Evolutionary conservation across 2,888 invertebrate species (phyloP).

Genomic region (Megamerina dolium): DNA sequence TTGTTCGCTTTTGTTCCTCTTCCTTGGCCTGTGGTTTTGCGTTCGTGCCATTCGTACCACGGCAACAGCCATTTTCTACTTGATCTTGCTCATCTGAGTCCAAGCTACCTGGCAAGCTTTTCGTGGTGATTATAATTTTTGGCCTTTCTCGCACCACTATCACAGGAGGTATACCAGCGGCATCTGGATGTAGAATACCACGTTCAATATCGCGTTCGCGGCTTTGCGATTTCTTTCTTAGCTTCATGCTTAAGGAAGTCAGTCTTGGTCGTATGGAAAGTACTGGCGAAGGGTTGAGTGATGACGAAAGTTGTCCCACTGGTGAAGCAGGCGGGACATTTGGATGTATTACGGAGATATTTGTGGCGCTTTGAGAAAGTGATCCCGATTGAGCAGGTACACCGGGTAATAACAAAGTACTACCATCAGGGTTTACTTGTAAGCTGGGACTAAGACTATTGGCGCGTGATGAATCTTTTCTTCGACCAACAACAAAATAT

Average conservation of each 20-base stretch:
- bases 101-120: conserved; percentile 75
- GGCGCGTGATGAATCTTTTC: conserved; percentile 46
- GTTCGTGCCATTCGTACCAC: conserved; percentile 31
- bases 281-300: conserved; percentile 47
- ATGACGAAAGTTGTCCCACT: conserved; percentile 44
- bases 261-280: conserved; percentile 46
- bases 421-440: conserved; percentile 27
- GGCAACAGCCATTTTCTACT: conserved; percentile 44
- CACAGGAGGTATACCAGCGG: conserved; percentile 30
- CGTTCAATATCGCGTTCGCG: conserved; percentile 35
- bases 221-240: conserved; percentile 41
- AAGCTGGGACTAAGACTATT: conserved; percentile 42
- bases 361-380: conserved; percentile 46
- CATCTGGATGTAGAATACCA: conserved; percentile 30
- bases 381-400: conserved; percentile 28
- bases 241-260: conserved; percentile 45
- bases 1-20: conserved; percentile 51
- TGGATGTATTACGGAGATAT: conserved; percentile 45
- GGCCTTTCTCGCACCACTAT: conserved; percentile 40
- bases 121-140: conserved; percentile 57
- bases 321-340: conserved; percentile 47
- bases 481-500: conserved; percentile 76
- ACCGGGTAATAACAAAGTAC: conserved; percentile 36
- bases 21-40: conserved; percentile 30
- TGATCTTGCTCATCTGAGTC: conserved; percentile 68